Percentiles rank a stretch among this genome's conserved stretches.
Conservation (phyloP, 2,888 invertebrate genomes). For the Pheosia tremula region DNA sequence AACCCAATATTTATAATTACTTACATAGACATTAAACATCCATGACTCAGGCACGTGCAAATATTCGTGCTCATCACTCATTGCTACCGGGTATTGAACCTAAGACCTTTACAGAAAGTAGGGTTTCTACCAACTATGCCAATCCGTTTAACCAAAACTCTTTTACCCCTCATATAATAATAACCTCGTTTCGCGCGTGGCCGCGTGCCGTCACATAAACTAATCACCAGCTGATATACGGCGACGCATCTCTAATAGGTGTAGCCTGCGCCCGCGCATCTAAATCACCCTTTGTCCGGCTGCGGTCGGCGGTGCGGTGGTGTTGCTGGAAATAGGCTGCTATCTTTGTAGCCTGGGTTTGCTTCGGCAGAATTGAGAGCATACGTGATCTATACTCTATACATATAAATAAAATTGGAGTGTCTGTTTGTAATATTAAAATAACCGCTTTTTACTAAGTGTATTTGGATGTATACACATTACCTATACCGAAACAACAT, state of each 20-base stretch:
- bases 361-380: background rate
- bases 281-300: slow-evolving; percentile 7
- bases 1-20: too few species aligned
- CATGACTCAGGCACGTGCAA: too few species aligned
- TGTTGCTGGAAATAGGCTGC: background rate
- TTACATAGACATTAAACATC: too few species aligned
- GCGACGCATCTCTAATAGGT: slow-evolving; percentile 7
- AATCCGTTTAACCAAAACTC: background rate
- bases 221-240: slow-evolving; percentile 7
- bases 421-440: too few species aligned
- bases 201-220: slow-evolving; percentile 7
- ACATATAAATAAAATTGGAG: too few species aligned
- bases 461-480: too few species aligned
- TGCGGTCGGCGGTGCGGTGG: slow-evolving; percentile 4
- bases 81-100: too few species aligned
- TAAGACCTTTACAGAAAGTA: too few species aligned
- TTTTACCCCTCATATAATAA: background rate
- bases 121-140: background rate
- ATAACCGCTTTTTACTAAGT: too few species aligned
- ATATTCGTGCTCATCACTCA: too few species aligned
- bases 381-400: too few species aligned
- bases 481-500: too few species aligned
- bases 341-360: background rate
- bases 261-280: slow-evolving; percentile 9
- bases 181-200: background rate